A percentile compares a stretch with the other conserved stretches of the same genome.
Conservation (phyloP, 2,888 invertebrate species). For the Polydesmus complanatus region DNA sequence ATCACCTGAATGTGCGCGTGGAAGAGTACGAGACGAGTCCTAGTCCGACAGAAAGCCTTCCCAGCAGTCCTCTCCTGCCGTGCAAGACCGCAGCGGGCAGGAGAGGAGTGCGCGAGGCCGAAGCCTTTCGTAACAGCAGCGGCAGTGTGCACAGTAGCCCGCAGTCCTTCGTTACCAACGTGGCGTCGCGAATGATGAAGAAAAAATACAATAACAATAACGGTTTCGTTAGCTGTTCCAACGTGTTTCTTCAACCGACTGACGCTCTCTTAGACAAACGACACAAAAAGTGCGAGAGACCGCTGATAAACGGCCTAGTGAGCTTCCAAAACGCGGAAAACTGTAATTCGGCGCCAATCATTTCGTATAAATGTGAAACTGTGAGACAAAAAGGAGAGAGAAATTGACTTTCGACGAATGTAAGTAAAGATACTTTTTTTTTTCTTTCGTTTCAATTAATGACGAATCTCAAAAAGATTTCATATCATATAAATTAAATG, state of each 20-base stretch:
- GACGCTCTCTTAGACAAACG: conserved; percentile 23
- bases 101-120: neutral
- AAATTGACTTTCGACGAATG: too few relatives aligned
- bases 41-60: conserved; percentile 11
- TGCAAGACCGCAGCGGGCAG: neutral
- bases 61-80: conserved; percentile 10
- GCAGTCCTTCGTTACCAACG: neutral
- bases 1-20: neutral
- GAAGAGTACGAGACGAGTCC: neutral
- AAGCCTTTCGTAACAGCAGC: neutral
- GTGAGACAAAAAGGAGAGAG: neutral
- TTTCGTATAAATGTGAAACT: conserved; percentile 28
- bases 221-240: conserved; percentile 22
- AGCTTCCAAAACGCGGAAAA: conserved; percentile 17
- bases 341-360: conserved; percentile 47
- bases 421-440: too few relatives aligned
- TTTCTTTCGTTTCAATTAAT: too few relatives aligned
- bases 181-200: neutral
- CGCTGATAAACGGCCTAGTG: conserved; percentile 16
- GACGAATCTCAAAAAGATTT: too few relatives aligned
- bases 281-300: conserved; percentile 16
- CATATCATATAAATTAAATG: too few relatives aligned
- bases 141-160: neutral
- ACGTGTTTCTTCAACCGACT: conserved; percentile 23
- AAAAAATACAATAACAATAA: conserved; percentile 9